A percentile compares a stretch with the other conserved stretches of the same genome.
phyloP scores from a whole-genome alignment of 2,113 vertebrate species.

The Pleuronectes platessa region DNA sequence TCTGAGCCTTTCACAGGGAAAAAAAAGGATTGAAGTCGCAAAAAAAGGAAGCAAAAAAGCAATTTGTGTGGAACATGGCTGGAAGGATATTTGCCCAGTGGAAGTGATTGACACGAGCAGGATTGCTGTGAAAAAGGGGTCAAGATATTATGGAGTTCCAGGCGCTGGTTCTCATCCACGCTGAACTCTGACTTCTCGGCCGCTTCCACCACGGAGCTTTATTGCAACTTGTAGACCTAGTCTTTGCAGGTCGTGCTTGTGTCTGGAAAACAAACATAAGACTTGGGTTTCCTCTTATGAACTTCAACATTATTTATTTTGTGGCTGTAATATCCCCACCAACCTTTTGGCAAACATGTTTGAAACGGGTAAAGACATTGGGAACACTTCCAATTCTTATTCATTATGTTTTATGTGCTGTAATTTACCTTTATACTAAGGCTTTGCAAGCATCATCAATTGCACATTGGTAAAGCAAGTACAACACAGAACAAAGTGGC shows the following conservation, averaged over 20 bases:
- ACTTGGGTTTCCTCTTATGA: neutral
- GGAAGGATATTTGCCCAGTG: slow-evolving; percentile 39
- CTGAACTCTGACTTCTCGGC: slow-evolving; percentile 54
- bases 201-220: slow-evolving; percentile 12
- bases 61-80: slow-evolving; percentile 48
- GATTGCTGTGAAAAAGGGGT: slow-evolving; percentile 46
- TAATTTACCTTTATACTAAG: neutral
- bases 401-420: neutral
- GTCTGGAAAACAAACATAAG: slow-evolving; percentile 7
- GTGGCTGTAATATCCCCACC: neutral
- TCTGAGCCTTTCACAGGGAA: neutral
- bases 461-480: slow-evolving; percentile 1
- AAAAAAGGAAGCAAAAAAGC: slow-evolving; percentile 38
- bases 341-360: neutral
- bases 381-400: neutral
- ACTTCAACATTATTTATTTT: neutral
- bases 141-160: slow-evolving; percentile 55
- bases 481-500: slow-evolving; percentile 12
- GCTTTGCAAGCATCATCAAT: neutral
- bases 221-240: slow-evolving; percentile 29
- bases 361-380: neutral
- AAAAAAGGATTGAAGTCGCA: neutral
- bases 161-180: slow-evolving; percentile 37
- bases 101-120: slow-evolving; percentile 66
- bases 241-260: slow-evolving; percentile 22